phyloP scores from a whole-genome alignment of 2,113 vertebrate species.

The Crypturellus undulatus region DNA sequence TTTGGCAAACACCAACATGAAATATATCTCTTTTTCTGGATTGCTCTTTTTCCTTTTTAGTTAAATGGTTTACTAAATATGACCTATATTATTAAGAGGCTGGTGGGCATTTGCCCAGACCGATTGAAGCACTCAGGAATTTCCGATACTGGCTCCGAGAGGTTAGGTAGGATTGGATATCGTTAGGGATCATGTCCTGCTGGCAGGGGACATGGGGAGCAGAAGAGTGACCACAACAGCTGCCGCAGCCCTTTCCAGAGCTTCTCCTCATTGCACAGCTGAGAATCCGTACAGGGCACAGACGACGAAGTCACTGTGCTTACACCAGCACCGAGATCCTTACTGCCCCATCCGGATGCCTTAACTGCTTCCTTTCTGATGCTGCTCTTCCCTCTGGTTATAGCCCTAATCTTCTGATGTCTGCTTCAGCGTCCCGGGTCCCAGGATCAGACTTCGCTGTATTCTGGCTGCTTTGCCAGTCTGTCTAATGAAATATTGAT shows the following conservation, averaged over 20 bases:
- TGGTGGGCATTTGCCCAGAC: not conserved
- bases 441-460: not conserved
- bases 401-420: not conserved
- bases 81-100: not conserved
- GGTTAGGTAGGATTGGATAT: not conserved
- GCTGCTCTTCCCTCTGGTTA: not conserved
- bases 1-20: not conserved
- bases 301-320: not conserved
- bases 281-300: not conserved
- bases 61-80: not conserved
- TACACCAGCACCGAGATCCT: not conserved
- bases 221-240: not conserved
- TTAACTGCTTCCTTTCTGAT: not conserved
- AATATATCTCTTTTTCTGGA: not conserved
- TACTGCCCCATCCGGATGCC: not conserved
- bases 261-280: not conserved
- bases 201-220: not conserved
- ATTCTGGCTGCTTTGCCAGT: not conserved
- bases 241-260: not conserved
- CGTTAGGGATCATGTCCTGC: too few species aligned
- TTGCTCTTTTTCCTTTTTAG: not conserved
- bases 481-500: conserved; percentile 74
- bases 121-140: not conserved
- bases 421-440: not conserved
- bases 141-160: not conserved